Evolutionary conservation across 2,888 invertebrate genomes (phyloP), one percentile per base, ranked within the genome.

Genomic region (Lepeophtheirus nordmannii): DNA sequence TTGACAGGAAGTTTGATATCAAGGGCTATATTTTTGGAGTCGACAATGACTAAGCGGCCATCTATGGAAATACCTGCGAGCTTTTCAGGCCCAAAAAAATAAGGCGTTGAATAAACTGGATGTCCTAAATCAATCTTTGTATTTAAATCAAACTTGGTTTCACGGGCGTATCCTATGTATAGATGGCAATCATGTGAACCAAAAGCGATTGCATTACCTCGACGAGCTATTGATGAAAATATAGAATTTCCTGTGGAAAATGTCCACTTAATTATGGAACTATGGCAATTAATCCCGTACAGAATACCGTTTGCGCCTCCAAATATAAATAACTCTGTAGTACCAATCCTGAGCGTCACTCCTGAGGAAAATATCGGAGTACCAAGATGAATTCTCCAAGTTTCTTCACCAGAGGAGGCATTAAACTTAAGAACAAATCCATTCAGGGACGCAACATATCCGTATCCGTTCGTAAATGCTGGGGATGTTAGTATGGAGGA

Each of bases 321-420:
- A 14, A 17, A 60, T 11, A 60, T 17, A 10, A 60, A 38, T 1
- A 37, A 30, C 10, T 38, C 37, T 14, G 14, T 14, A 46, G 53
- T n/a, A 8, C 20, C 30, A 2, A 10, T 37, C 9, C 10, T 60
- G 30, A 60, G 17, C 22, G 11, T 23, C 37, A 37, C 23, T 37
- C 22, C 53, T 17, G 53, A 46, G 5, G 60, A 60, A 30, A 60
- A 60, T 37, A 60, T 60, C 1, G 60, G 60, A 60, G 22, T 38
- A 9, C 14, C 23, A 2, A 60, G 10, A 1, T 17, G 8, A 23
- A 60, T 7, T 17, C 17, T 60, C 60, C 60, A 60, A 10, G 30
- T 37, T 7, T 60, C 60, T 7, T 17, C 30, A 17, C 60, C 60
- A 12, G 17, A 23, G 11, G 2, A 17, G 17, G 39, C 12, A 60